Evolutionary conservation across 2,113 vertebrate species (phyloP), one percentile per base, ranked within the genome.

Genomic region (Thunnus thynnus): DNA sequence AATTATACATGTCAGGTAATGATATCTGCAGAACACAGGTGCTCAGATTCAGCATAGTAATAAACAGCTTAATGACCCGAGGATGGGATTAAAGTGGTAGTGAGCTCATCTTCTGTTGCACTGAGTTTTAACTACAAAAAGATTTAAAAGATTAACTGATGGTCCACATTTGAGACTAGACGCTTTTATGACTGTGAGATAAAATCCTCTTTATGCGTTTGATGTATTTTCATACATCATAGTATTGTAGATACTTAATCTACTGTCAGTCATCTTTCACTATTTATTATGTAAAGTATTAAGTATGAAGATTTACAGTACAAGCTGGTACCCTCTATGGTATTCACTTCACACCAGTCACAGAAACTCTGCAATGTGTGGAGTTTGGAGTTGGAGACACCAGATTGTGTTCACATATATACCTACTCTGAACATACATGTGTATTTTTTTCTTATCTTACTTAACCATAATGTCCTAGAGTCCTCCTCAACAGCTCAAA

Each of bases 1-100:
- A 41, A 69, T 76, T 72, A 79, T 17, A 67, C 44, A n/a, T 13
- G 9, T 47, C 13, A 48, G 41, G 30, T 60, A 14, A 30, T 57
- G 16, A 50, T 57, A 32, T 82, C 71, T 65, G 14, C 47, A 75
- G 48, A 50, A 25, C 41, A 63, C 65, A 72, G 44, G 52, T 51
- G 22, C 64, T 18, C 27, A 51, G 62, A 77, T n/a, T 54, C 10
- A 56, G 13, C 57, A 41, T 10, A 69, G n/a, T 12, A 13, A 41
- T 67, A 62, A 32, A 30, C 12, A 14, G 17, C 16, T 10, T 32
- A 2, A 65, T 54, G 22, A 68, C 20, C 48, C 27, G n/a, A 56
- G 51, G 27, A 32, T n/a, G 46, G 46, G 55, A 63, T 69, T 64
- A 36, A 74, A 32, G 32, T 10, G 14, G 47, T 47, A 57, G n/a